A percentile compares a stretch with the other conserved stretches of the same genome.
These are phyloP conservation scores for Scaptomyza caliginosa DNA, from an alignment of 2,888 invertebrate species.

Conservation along the genomic window DNA sequence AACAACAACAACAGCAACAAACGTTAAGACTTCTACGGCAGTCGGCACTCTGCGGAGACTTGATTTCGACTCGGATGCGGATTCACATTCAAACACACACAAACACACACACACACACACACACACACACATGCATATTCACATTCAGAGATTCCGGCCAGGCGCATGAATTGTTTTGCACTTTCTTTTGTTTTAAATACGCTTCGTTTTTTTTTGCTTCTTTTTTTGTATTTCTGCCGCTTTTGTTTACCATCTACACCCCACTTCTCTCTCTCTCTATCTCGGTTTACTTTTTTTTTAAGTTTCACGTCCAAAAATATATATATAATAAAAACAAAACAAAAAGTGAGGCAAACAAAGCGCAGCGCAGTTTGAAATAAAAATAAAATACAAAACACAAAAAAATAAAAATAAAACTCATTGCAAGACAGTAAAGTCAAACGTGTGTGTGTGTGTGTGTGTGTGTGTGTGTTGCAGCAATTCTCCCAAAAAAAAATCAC, in stretches of 20 bases:
- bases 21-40: neutral
- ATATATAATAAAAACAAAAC: constrained; percentile 20
- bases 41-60: constrained; percentile 14
- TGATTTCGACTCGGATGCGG: constrained; percentile 26
- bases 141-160: constrained; percentile 50
- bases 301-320: constrained; percentile 43
- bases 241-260: constrained; percentile 44
- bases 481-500: constrained; percentile 25
- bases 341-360: constrained; percentile 45
- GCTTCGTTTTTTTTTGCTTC: constrained; percentile 64
- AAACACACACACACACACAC: neutral
- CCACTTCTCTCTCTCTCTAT: neutral
- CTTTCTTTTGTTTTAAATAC: constrained; percentile 79
- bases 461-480: constrained; percentile 24
- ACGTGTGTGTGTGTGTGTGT: constrained; percentile 1
- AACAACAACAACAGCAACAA: constrained; percentile 1
- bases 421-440: neutral
- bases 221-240: constrained; percentile 75
- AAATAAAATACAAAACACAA: constrained; percentile 4
- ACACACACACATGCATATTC: constrained; percentile 8
- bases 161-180: constrained; percentile 74
- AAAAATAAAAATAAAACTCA: constrained; percentile 16
- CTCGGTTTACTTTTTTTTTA: constrained; percentile 24
- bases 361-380: constrained; percentile 37
- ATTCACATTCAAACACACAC: constrained; percentile 34